Conservation (phyloP, 2,888 invertebrate species). For the Drosophila trichaetosa region DNA sequence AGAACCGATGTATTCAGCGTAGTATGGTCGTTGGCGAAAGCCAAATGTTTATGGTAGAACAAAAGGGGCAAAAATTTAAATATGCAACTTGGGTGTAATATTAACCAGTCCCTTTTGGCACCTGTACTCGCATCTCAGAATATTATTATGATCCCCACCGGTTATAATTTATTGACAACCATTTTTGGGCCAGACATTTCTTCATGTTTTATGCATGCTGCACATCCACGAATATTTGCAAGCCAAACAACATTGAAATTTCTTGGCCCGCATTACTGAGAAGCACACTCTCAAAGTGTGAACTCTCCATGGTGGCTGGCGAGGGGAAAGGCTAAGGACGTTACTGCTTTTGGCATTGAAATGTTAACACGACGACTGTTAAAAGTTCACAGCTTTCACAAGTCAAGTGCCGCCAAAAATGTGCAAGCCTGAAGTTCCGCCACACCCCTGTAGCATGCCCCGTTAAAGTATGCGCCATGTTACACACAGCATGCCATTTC, state of each 20-base stretch:
- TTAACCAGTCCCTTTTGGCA: not conserved
- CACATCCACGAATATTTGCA: constrained; percentile 40
- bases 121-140: constrained; percentile 4
- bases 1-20: constrained; percentile 14
- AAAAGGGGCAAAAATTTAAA: not conserved
- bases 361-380: constrained; percentile 36
- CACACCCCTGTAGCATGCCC: constrained; percentile 6
- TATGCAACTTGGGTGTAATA: not conserved
- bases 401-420: constrained; percentile 46
- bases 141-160: constrained; percentile 2
- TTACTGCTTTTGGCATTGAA: not conserved
- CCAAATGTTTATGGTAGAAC: rapidly evolving
- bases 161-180: constrained; percentile 35
- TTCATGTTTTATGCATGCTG: constrained; percentile 71
- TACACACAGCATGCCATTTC: constrained; percentile 45
- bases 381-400: constrained; percentile 70
- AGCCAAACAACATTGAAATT: constrained; percentile 44
- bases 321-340: not conserved
- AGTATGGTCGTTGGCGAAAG: constrained; percentile 36
- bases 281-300: constrained; percentile 31
- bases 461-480: constrained; percentile 2
- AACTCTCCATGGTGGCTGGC: constrained; percentile 23
- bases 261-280: constrained; percentile 29
- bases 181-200: constrained; percentile 59
- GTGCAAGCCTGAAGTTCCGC: constrained; percentile 11